phyloP scores from a whole-genome alignment of 2,888 invertebrate species.

The Hemithea aestivaria region DNA sequence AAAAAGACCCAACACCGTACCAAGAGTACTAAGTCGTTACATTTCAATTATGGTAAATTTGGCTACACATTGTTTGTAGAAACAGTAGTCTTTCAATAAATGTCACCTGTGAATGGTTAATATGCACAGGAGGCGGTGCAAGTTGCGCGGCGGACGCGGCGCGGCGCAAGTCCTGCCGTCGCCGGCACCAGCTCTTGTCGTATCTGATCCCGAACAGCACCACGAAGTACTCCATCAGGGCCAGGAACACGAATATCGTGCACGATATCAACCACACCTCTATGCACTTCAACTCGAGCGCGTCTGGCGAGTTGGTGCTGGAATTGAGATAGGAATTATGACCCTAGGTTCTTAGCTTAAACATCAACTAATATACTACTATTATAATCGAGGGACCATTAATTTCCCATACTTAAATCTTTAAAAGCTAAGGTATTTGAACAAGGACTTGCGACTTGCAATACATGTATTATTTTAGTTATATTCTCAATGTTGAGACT shows the following conservation, averaged over 20 bases:
- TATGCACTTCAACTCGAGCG: constrained; percentile 81
- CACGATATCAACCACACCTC: constrained; percentile 84
- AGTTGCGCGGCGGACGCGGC: constrained; percentile 68
- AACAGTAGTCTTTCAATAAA: too few relatives aligned
- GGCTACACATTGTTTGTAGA: too few relatives aligned
- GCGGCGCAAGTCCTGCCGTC: constrained; percentile 62
- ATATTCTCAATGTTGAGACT: too few relatives aligned
- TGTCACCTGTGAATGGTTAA: constrained; percentile 68
- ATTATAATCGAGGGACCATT: too few relatives aligned
- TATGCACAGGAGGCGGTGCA: constrained; percentile 61
- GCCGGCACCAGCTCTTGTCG: constrained; percentile 81
- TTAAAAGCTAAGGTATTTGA: too few relatives aligned
- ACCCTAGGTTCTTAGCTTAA: not conserved
- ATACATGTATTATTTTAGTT: too few relatives aligned
- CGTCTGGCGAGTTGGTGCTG: constrained; percentile 82
- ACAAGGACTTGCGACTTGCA: too few relatives aligned
- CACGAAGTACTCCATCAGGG: constrained; percentile 81
- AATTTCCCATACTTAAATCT: too few relatives aligned
- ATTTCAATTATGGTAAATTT: too few relatives aligned
- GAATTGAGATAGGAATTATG: constrained; percentile 22
- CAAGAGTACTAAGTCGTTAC: too few relatives aligned
- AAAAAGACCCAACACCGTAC: too few relatives aligned
- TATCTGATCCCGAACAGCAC: constrained; percentile 82
- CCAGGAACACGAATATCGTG: constrained; percentile 82
- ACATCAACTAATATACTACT: not conserved